Conservation (phyloP, 2,888 invertebrate species). For the Parnassius apollo region DNA sequence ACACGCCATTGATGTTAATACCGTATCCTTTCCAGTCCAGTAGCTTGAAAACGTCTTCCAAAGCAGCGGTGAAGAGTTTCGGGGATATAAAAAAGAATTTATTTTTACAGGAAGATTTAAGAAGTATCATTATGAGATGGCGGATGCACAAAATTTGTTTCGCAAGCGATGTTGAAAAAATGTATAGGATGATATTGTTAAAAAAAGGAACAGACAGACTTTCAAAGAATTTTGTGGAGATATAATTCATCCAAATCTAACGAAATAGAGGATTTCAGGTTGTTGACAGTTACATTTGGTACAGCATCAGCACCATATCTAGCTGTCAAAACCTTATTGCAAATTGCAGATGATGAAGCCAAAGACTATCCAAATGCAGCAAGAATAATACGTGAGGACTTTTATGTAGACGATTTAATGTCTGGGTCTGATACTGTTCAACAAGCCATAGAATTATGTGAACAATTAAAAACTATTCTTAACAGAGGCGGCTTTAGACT, state of each 20-base stretch:
- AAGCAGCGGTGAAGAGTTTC: no score
- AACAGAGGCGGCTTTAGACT: no score
- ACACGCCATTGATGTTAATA: no score
- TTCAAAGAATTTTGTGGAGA: background rate
- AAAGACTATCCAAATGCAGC: background rate
- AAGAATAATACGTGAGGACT: background rate
- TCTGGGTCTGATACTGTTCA: background rate
- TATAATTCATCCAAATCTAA: background rate
- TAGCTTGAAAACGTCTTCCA: no score
- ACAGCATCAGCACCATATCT: conserved; percentile 10
- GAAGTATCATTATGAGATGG: background rate
- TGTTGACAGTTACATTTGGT: background rate
- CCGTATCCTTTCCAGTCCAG: no score
- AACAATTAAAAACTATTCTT: no score
- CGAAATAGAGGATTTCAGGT: background rate
- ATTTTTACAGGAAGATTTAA: no score
- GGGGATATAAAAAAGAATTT: no score
- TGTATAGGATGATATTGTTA: background rate
- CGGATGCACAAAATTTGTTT: background rate
- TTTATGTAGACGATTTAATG: conserved; percentile 6
- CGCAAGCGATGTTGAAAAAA: background rate
- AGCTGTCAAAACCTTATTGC: background rate
- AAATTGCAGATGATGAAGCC: conserved; percentile 6
- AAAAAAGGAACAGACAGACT: background rate
- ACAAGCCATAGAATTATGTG: no score